phyloP scores from a whole-genome alignment of 2,888 invertebrate genomes.

The Ceriagrion tenellum region DNA sequence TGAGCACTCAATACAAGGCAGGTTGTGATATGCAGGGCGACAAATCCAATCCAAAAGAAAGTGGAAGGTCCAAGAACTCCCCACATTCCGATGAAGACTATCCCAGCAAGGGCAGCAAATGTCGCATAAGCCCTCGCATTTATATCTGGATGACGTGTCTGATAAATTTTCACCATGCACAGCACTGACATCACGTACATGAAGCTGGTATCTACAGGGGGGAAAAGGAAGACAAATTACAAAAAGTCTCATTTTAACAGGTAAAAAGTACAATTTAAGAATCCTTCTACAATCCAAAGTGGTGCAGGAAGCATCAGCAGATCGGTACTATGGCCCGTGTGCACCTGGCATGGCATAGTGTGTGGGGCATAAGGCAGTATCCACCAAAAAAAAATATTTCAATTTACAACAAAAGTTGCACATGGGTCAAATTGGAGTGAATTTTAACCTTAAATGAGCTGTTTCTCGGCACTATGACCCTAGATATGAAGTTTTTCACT shows the following conservation, averaged over 20 bases:
- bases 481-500: no score
- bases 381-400: no score
- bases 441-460: no score
- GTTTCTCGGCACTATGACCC: no score
- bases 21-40: conserved; percentile 83
- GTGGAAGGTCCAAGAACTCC: conserved; percentile 84
- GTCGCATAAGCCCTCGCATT: conserved; percentile 90
- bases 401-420: no score
- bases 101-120: conserved; percentile 88
- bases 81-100: conserved; percentile 84
- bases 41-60: conserved; percentile 87
- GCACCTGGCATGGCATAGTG: no score
- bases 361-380: no score
- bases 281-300: no score
- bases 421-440: no score
- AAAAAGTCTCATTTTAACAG: background rate
- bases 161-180: conserved; percentile 92
- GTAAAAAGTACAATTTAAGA: no score
- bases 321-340: no score
- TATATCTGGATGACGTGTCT: conserved; percentile 92
- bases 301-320: no score
- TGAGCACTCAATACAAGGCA: conserved; percentile 85
- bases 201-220: conserved; percentile 89
- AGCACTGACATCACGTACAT: conserved; percentile 95
- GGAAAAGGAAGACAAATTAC: conserved; percentile 58